phyloP scores from a whole-genome alignment of 2,797 vertebrate genomes.

The Gymnothorax reevesii region DNA sequence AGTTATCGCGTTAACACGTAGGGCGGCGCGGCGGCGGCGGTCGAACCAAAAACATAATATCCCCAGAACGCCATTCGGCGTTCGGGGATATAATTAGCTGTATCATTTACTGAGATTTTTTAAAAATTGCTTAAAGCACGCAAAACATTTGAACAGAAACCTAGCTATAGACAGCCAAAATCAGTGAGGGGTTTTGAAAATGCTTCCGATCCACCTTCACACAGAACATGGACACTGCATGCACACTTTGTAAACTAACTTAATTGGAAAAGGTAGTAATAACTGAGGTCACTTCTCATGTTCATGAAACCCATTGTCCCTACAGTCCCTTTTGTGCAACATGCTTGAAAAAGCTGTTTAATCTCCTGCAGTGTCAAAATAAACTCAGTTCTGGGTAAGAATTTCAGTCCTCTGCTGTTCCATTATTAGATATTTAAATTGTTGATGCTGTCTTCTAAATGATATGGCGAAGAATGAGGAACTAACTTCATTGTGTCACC shows the following conservation, averaged over 20 bases:
- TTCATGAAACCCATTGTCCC: background rate
- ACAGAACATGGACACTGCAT: background rate
- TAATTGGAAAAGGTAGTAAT: background rate
- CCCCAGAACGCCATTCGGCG: no score
- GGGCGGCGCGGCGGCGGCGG: no score
- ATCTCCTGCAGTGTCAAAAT: background rate
- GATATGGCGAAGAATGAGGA: slow-evolving; percentile 8
- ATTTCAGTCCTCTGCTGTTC: background rate
- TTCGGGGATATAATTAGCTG: no score
- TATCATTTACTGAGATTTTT: no score
- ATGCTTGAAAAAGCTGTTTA: background rate
- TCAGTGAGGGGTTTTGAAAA: no score
- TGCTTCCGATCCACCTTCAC: background rate
- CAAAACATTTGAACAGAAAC: no score
- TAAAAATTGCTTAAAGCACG: no score
- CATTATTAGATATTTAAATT: slow-evolving; percentile 13
- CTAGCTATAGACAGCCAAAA: no score
- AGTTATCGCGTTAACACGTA: no score
- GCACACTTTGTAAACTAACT: background rate
- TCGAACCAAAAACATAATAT: no score
- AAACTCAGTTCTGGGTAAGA: background rate
- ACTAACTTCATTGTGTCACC: slow-evolving; percentile 1
- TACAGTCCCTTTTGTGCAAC: background rate
- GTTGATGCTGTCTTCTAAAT: slow-evolving; percentile 6
- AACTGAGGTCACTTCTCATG: background rate